Percentiles rank a stretch among this genome's conserved stretches.
These are phyloP conservation scores for Pyxicephalus adspersus DNA, from an alignment of 2,113 vertebrate genomes.

Conservation along the genomic window DNA sequence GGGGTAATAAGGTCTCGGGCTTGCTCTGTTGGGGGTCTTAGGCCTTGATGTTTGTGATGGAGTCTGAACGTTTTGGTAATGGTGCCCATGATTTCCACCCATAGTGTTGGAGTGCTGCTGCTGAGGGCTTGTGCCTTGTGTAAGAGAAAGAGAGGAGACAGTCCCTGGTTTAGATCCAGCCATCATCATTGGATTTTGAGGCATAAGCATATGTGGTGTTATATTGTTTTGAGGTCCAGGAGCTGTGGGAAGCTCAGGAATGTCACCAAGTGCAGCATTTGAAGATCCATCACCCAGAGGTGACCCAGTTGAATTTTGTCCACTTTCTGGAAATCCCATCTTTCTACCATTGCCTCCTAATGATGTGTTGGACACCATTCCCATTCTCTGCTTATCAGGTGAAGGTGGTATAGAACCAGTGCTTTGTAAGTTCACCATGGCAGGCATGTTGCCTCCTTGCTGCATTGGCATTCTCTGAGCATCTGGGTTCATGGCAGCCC, in stretches of 20 bases:
- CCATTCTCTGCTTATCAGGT: conserved; percentile 90
- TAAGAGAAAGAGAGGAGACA: conserved; percentile 78
- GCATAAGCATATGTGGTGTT: conserved; percentile 84
- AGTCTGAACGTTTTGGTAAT: conserved; percentile 89
- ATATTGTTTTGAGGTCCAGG: conserved; percentile 78
- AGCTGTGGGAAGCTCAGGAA: conserved; percentile 68
- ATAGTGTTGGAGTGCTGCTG: conserved; percentile 81
- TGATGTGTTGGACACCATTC: conserved; percentile 82
- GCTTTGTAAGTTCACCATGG: conserved; percentile 93
- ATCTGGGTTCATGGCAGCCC: conserved; percentile 82
- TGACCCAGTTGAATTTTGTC: conserved; percentile 80
- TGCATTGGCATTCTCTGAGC: conserved; percentile 87
- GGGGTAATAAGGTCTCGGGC: conserved; percentile 94
- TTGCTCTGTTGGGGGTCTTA: conserved; percentile 96
- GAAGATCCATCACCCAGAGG: conserved; percentile 79
- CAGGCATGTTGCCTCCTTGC: conserved; percentile 83
- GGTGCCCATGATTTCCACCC: conserved; percentile 79
- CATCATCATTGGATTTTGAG: conserved; percentile 86
- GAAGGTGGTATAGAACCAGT: conserved; percentile 86
- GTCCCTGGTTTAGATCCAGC: conserved; percentile 79
- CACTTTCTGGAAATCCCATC: conserved; percentile 86
- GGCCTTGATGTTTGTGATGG: conserved; percentile 91
- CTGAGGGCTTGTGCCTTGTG: conserved; percentile 89
- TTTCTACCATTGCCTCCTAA: conserved; percentile 82
- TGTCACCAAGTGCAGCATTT: conserved; percentile 68